Conservation (phyloP, 2,113 vertebrate genomes). For the Ariopsis seemanni region DNA sequence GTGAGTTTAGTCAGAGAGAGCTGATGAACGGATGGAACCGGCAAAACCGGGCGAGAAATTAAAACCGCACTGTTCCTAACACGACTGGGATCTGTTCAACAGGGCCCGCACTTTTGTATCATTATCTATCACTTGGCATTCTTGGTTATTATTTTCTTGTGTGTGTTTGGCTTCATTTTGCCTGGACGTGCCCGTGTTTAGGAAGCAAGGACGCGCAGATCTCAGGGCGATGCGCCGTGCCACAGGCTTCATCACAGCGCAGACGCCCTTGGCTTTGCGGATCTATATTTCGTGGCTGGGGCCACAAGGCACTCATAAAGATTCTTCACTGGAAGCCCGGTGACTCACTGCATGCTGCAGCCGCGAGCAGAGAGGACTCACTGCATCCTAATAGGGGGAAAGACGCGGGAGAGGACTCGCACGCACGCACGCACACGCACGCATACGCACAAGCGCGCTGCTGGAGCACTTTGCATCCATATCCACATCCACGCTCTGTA, state of each 20-base stretch:
- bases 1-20: conserved; percentile 85
- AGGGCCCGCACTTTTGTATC: conserved; percentile 16
- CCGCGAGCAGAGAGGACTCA: conserved; percentile 63
- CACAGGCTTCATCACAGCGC: conserved; percentile 47
- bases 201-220: conserved; percentile 68
- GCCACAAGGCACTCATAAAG: conserved; percentile 55
- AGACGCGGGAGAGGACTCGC: conserved; percentile 63
- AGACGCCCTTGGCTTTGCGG: conserved; percentile 57
- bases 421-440: not conserved
- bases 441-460: not conserved
- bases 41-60: conserved; percentile 47
- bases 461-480: conserved; percentile 69
- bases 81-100: conserved; percentile 20
- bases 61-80: conserved; percentile 50
- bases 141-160: not conserved
- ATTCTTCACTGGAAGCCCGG: conserved; percentile 60
- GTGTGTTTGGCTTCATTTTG: not conserved
- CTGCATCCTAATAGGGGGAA: conserved; percentile 75
- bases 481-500: conserved; percentile 52
- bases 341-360: conserved; percentile 70
- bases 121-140: conserved; percentile 40
- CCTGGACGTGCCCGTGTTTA: conserved; percentile 21
- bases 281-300: conserved; percentile 64
- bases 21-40: conserved; percentile 61
- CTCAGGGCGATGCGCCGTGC: conserved; percentile 58